Percentiles rank a stretch among this genome's conserved stretches.
These are phyloP conservation scores for Alentia gelatinosa DNA, from an alignment of 2,888 invertebrate species.

Conservation along the genomic window DNA sequence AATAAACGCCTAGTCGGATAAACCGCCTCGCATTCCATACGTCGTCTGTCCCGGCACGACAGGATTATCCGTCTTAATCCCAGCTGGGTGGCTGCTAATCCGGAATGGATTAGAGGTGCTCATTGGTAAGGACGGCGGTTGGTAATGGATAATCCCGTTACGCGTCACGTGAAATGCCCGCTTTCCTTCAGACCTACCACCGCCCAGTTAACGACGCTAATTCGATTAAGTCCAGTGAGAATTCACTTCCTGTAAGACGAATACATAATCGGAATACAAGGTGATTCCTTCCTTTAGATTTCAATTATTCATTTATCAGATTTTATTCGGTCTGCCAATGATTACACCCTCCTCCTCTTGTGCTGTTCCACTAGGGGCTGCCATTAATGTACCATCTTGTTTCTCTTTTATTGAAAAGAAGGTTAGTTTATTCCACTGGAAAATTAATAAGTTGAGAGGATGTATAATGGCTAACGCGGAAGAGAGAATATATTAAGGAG, in stretches of 20 bases:
- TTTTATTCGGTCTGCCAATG: too few species aligned
- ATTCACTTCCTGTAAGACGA: neutral
- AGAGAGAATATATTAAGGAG: too few species aligned
- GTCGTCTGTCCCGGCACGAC: neutral
- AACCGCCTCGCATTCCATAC: neutral
- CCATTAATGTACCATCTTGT: too few species aligned
- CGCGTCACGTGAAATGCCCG: neutral
- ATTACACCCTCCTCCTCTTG: too few species aligned
- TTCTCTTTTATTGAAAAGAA: too few species aligned
- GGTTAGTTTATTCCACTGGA: too few species aligned
- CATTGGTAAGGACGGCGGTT: neutral
- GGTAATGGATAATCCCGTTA: constrained; percentile 1
- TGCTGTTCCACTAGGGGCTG: too few species aligned
- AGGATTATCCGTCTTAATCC: constrained; percentile 6
- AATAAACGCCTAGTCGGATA: neutral
- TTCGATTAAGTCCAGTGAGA: neutral
- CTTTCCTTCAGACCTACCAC: neutral
- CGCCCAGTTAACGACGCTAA: neutral
- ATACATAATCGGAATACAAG: too few species aligned
- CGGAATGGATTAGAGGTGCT: neutral
- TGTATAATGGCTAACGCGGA: too few species aligned
- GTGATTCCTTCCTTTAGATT: too few species aligned
- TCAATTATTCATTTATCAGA: too few species aligned
- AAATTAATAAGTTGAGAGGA: too few species aligned
- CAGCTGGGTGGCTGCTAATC: neutral